Conservation (phyloP, 1,140 invertebrate species). For the Heliothis virescens region DNA sequence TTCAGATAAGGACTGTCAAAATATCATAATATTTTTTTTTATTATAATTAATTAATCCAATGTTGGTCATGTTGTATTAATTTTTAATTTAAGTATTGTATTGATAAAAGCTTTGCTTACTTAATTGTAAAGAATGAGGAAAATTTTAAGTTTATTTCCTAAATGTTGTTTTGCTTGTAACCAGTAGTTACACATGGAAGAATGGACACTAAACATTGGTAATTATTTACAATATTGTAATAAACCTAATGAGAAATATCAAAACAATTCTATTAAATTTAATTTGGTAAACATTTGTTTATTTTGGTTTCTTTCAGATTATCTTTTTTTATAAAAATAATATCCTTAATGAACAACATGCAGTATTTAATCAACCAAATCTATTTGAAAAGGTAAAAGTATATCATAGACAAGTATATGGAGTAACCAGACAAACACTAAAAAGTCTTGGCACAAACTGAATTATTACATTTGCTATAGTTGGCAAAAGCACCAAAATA, state of each 20-base stretch:
- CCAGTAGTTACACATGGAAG: too few relatives aligned
- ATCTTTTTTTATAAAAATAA: not conserved
- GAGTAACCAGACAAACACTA: constrained; percentile 36
- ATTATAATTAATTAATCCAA: not conserved
- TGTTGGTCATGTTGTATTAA: not conserved
- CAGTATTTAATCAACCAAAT: constrained; percentile 9
- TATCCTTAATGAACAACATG: not conserved
- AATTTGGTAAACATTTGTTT: not conserved
- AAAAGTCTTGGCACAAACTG: constrained; percentile 42
- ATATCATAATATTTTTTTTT: not conserved
- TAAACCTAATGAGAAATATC: not conserved
- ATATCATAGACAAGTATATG: constrained; percentile 44
- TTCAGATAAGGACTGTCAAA: not conserved
- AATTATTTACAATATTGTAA: not conserved
- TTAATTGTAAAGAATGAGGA: too few relatives aligned
- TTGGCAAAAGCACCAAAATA: constrained; percentile 53
- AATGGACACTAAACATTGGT: not conserved
- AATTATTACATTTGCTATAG: constrained; percentile 46
- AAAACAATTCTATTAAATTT: not conserved
- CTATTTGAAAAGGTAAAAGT: not conserved
- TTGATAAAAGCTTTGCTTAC: too few relatives aligned
- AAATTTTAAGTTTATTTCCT: too few relatives aligned
- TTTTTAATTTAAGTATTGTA: too few relatives aligned
- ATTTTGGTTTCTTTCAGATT: not conserved
- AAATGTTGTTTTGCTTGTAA: too few relatives aligned